Evolutionary conservation across 2,888 invertebrate species (phyloP).

Genomic region (Aleiodes testaceus): DNA sequence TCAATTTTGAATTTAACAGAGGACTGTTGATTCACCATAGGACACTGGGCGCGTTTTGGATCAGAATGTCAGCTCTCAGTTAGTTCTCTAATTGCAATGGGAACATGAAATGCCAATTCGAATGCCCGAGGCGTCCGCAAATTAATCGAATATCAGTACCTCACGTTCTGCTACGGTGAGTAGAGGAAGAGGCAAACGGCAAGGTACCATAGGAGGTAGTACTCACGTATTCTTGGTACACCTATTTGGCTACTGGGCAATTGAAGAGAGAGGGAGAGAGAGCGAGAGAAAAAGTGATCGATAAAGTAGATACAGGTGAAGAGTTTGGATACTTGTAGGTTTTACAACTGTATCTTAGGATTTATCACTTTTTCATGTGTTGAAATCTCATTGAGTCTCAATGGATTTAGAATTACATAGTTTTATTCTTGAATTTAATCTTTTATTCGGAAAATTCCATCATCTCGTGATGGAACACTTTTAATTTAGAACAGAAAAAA

Average conservation of each 20-base stretch:
- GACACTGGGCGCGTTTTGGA: not conserved
- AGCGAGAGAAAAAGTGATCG: not conserved
- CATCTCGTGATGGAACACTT: too few species aligned
- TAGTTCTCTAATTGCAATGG: constrained; percentile 22
- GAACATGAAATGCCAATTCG: constrained; percentile 13
- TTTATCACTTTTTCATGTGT: constrained; percentile 20
- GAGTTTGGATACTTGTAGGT: constrained; percentile 9
- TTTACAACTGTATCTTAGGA: not conserved
- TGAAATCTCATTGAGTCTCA: constrained; percentile 25
- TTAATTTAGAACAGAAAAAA: too few species aligned
- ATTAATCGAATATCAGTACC: constrained; percentile 24
- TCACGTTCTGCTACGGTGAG: constrained; percentile 1
- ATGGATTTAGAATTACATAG: constrained; percentile 18
- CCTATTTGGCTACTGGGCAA: constrained; percentile 8
- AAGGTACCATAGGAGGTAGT: constrained; percentile 7
- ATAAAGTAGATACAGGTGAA: constrained; percentile 20
- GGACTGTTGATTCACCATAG: not conserved
- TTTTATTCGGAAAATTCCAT: too few species aligned
- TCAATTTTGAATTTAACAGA: not conserved
- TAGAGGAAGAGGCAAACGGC: not conserved
- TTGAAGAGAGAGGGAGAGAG: too few species aligned
- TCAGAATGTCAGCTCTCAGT: constrained; percentile 30
- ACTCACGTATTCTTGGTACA: constrained; percentile 29
- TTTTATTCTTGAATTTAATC: too few species aligned
- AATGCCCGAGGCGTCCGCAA: constrained; percentile 31